Base-by-base conservation (phyloP, 2,797 vertebrate genomes). In the Spheniscus humboldti region DNA sequence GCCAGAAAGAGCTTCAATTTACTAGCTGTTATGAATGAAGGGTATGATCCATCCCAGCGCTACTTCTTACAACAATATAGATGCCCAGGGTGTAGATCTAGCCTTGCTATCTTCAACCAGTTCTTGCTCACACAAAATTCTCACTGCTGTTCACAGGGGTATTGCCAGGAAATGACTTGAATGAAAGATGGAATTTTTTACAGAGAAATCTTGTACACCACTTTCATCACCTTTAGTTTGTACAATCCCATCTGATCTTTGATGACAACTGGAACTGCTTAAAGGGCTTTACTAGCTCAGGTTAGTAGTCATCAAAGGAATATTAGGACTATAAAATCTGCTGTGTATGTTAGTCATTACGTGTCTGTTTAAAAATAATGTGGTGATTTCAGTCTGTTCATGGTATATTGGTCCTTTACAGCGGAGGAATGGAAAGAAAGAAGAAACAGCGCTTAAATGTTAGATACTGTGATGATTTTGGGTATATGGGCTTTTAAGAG, bases 151-250 rank as follows among this genome's bases (percentile, higher is more conserved):
- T 92, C 75, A 93, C 66, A 94, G 28, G 25, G 10, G 15, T 75
- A 90, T 90, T 97, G 57, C 73, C 53, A 76, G 47, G 66, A 96
- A 97, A 95, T 55, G 0, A 72, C 69, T 84, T 73, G 73, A 96
- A 72, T 91, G 93, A 97, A 96, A 94, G 94, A 90, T 4, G 5
- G 23, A 6, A 0, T 39, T 86, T 90, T 90, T 83, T 68, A 48
- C 53, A 89, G 60, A 59, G 53, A 72, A 78, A 48, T 64, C 76
- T 91, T 64, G 63, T 66, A 43, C 31, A 74, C 39, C 47, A 69
- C 6, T 96, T 93, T 96, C 92, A 95, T 93, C 91, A 92, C 81
- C 72, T 91, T 86, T 89, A 89, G 66, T 95, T 90, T 92, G 43
- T 90, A 84, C 94, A 92, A 35, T 63, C 63, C 73, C 66, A 75